Base-by-base conservation (phyloP, 2,797 vertebrate genomes). In the Esox lucius region DNA sequence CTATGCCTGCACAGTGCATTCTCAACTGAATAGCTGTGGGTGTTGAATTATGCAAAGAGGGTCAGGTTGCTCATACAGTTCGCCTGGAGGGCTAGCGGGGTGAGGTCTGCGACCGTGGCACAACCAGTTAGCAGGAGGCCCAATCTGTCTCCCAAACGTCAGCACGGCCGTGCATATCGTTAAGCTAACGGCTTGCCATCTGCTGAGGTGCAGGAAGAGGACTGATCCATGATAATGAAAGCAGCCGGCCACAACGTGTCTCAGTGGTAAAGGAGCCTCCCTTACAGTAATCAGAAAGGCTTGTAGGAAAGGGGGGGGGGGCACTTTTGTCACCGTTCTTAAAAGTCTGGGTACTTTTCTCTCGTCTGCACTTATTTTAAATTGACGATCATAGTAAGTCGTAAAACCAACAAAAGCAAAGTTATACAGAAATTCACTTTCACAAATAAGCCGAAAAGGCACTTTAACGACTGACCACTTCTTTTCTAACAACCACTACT, bases 111-210 rank as follows among this genome's bases (percentile, higher is more conserved):
- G 61, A 86, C 84, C 74, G 12, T 26, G 22, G 79, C 79, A 85
- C 87, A 89, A 84, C 74, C 31, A 16, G 79, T 86, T 93, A 91
- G 89, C 88, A 89, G 89, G 91, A 93, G 91, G 90, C 85, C 87
- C 87, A 90, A 91, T 93, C 90, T 85, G 85, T 92, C 80, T 93
- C 88, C 70, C 81, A 84, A 79, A 86, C 86, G 87, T 90, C 87
- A 87, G 86, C 3, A 62, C 75, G 88, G 89, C 90, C 87, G 90
- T 90, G 91, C 87, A 92, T 93, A 91, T 93, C 91, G 92, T 94
- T 94, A 94, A 87, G 82, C 56, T 80, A 94, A 93, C 93, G 93
- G 92, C 91, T 93, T 93, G 91, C 90, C 88, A 79, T 93, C 92
- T 91, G 89, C 87, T 81, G 83, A 73, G 86, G 80, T 89, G 89